These are phyloP conservation scores for Drosophila nigrodunni DNA, from an alignment of 1,140 invertebrate genomes.

Conservation along the genomic window DNA sequence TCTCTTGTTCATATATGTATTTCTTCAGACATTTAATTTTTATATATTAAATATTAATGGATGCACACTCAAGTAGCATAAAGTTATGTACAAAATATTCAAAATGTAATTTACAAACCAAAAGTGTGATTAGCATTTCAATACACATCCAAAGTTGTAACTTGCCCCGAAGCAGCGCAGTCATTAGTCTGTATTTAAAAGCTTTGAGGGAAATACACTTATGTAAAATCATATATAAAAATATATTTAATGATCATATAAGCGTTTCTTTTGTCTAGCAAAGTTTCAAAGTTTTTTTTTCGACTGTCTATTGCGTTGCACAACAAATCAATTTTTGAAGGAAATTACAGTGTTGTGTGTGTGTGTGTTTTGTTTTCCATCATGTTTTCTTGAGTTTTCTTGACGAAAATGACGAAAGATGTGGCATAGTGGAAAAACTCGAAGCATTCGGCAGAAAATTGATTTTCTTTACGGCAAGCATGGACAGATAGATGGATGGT, in stretches of 20 bases:
- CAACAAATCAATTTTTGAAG: slow-evolving; percentile 57
- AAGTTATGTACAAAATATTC: background rate
- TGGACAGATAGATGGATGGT: slow-evolving; percentile 17
- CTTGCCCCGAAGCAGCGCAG: background rate
- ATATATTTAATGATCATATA: slow-evolving; percentile 5
- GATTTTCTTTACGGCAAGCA: slow-evolving; percentile 48
- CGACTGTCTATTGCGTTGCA: slow-evolving; percentile 27
- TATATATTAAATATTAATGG: too few species aligned
- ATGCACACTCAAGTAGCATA: background rate
- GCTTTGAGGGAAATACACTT: background rate
- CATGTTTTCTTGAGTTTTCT: slow-evolving; percentile 22
- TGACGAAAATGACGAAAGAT: slow-evolving; percentile 57
- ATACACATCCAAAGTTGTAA: slow-evolving; percentile 1
- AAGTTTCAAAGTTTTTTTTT: slow-evolving; percentile 9
- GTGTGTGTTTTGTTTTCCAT: slow-evolving; percentile 22
- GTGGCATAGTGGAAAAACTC: slow-evolving; percentile 37
- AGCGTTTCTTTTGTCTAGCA: slow-evolving; percentile 23
- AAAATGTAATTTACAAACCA: background rate
- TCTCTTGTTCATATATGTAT: too few species aligned
- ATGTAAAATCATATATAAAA: background rate
- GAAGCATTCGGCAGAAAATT: slow-evolving; percentile 52
- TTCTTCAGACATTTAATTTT: too few species aligned
- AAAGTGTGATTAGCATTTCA: slow-evolving; percentile 1
- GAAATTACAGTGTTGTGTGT: slow-evolving; percentile 41
- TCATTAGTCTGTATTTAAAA: slow-evolving; percentile 30